phyloP scores from a whole-genome alignment of 2,113 vertebrate genomes.

The Protobothrops mucrosquamatus region DNA sequence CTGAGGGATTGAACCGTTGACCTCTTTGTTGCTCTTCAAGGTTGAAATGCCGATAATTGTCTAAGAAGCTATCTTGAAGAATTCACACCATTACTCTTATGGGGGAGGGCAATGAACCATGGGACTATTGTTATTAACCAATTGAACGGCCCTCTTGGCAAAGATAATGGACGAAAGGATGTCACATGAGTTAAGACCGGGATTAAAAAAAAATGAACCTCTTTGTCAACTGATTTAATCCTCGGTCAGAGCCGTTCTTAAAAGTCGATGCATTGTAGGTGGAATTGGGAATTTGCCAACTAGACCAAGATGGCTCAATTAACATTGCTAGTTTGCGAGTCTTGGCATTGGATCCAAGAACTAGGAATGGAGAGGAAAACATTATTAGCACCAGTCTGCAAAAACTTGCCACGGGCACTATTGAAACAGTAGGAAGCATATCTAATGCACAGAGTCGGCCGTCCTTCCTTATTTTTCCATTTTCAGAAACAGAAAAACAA shows the following conservation, averaged over 20 bases:
- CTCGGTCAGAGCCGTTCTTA: conserved; percentile 4
- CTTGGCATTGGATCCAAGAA: neutral
- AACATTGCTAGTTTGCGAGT: neutral
- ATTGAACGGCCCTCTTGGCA: conserved; percentile 28
- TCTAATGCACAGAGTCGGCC: neutral
- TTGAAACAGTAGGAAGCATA: neutral
- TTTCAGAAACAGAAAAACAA: neutral
- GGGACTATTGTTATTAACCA: conserved; percentile 12
- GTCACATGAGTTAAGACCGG: conserved; percentile 17
- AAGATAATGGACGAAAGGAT: neutral
- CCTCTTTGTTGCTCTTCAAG: neutral
- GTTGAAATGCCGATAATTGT: neutral
- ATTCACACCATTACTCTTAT: conserved; percentile 13
- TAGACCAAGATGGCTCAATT: neutral
- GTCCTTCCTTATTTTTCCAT: neutral
- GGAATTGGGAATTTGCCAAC: conserved; percentile 16
- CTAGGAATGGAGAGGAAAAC: neutral
- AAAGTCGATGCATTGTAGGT: conserved; percentile 6
- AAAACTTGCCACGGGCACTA: neutral
- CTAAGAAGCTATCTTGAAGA: neutral
- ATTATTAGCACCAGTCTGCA: neutral
- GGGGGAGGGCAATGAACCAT: neutral
- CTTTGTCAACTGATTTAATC: conserved; percentile 14
- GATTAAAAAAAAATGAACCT: conserved; percentile 17
- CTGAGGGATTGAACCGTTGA: neutral